Evolutionary conservation across 2,888 invertebrate species (phyloP).

Genomic region (Villa cingulata): DNA sequence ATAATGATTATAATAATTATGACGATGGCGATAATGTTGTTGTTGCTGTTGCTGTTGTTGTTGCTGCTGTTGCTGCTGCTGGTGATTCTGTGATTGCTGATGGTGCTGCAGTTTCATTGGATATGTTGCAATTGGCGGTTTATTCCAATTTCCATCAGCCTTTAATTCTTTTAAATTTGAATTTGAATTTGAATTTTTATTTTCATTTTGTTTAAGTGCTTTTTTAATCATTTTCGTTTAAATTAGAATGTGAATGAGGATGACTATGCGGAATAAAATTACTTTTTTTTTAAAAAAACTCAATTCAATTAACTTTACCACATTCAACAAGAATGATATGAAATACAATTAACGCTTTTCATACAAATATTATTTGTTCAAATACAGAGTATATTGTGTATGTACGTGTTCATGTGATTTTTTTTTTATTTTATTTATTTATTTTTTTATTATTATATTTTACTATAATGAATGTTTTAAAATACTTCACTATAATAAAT

Average conservation of each 20-base stretch:
- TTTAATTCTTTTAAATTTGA: constrained; percentile 5
- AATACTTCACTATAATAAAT: too few relatives aligned
- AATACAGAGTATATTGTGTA: too few relatives aligned
- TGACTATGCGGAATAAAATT: too few relatives aligned
- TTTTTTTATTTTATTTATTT: too few relatives aligned
- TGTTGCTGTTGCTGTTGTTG: not conserved
- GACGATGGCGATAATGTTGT: not conserved
- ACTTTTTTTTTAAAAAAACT: too few relatives aligned
- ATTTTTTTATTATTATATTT: too few relatives aligned
- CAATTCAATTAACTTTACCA: not conserved
- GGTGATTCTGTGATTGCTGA: not conserved
- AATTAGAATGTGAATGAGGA: too few relatives aligned
- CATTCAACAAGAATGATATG: not conserved
- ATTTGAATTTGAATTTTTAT: not conserved
- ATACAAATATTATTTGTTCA: too few relatives aligned
- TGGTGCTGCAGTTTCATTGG: not conserved
- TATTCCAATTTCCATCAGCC: constrained; percentile 13
- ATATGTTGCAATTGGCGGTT: constrained; percentile 11
- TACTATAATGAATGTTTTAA: too few relatives aligned
- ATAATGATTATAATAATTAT: not conserved
- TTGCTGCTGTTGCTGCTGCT: not conserved
- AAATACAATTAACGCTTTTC: too few relatives aligned
- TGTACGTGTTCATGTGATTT: too few relatives aligned
- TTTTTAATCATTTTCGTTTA: not conserved
- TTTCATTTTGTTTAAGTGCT: not conserved